Evolutionary conservation across 2,797 vertebrate species (phyloP), one percentile per base, ranked within the genome.

Genomic region (Danio jaintianensis): DNA sequence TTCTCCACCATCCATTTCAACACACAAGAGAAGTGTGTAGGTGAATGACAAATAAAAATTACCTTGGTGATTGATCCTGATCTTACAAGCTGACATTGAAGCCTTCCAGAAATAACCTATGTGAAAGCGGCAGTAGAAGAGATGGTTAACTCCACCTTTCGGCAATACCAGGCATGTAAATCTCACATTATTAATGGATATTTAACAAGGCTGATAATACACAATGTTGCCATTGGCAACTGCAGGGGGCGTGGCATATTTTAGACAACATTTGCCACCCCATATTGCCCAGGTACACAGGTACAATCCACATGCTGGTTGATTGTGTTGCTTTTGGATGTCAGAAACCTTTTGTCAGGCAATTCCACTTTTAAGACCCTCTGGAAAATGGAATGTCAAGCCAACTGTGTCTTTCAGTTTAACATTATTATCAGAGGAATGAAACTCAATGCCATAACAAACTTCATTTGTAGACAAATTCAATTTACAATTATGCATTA

Each of bases 191-290:
- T 89, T 91, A 94, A 91, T 70, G 80, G 83, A 87, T 88, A 89
- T 88, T 91, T 89, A 91, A 87, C 79, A 90, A 87, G 86, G 80
- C 85, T 87, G 85, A 88, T 87, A 91, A 91, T 91, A 89, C 77
- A 86, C 84, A 74, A 85, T 85, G 83, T 87, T 72, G 84, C 88
- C 84, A 85, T 70, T n/a, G 86, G 87, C 76, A 85, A 89, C 89
- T 86, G 89, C 58, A 87, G 91, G 90, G 87, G 85, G 87, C 90
- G 90, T 87, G 0, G 91, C 94, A 89, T 88, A 89, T 93, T 87
- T 86, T 80, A 83, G 86, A 63, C 77, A 91, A 91, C 91, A 93
- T 92, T 91, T 88, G 88, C 75, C 83, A 83, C 64, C 11, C 89
- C 68, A 85, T 64, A 52, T 45, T 59, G 12, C 52, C 55, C 29